Base-by-base conservation (phyloP, 2,888 invertebrate genomes). In the Mythimna pallens region DNA sequence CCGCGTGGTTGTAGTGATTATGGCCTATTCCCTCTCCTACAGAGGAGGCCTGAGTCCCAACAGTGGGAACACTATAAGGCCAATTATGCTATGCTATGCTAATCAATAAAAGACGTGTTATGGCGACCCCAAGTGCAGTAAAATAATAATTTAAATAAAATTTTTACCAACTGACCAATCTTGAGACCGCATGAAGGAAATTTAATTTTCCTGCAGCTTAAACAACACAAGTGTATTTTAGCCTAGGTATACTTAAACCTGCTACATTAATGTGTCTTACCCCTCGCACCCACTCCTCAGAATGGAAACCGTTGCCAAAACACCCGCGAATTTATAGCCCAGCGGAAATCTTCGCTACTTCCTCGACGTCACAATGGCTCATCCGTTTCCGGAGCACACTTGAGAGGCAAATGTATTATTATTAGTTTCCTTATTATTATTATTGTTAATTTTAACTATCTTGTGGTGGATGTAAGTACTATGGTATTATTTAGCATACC, bases 341-440 rank as follows among this genome's bases (percentile, higher is more conserved):
- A 87, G 85, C 92, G 96, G 96, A 95, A 95, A 93, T 96, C 96
- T 95, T 95, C 89, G 91, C 92, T 93, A 91, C 92, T 94, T 94
- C 95, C 96, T 91, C 89, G 89, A 85, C 89, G 92, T 94, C 93
- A 94, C 94, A 95, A 95, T 94, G 92, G 94, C 91, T 90, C 89
- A 92, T 94, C 95, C 94, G 94, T 88, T 95, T 96, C 95, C 95
- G 89, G 84, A 82, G 88, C 87, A 91, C 91, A 93, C 94, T 93
- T 94, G 93, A 92, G 89, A 90, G 70, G 87, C 79, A 89, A 91
- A 93, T 93, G 87, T 90, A 94, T 90, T 91, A 93, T 89, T 91
- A 92, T 89, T 90, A 90, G 90, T 92, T 93, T 92, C 93, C 92
- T 91, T 72, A 77, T 50, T 72, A 81, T 43, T 74, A 70, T 17